Evolutionary conservation across 92 coral and sea anemone genomes (phyloP), one percentile per base, ranked within the genome.

Genomic region (Palythoa grandiflora): DNA sequence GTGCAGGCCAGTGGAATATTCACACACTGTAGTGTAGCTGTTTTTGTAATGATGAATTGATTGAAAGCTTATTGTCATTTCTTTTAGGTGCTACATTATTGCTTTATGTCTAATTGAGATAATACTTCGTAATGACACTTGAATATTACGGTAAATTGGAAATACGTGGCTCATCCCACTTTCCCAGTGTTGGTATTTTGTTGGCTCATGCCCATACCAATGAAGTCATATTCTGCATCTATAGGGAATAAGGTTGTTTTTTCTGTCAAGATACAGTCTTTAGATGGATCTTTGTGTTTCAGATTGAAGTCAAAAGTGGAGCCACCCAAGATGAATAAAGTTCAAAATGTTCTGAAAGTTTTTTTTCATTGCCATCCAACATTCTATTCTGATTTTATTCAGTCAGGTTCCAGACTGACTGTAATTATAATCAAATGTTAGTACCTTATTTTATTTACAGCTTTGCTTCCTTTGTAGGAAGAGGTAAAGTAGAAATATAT

Each of bases 141-240:
- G 61, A 55, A 55, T 15, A 9, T 55, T 55, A 12, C 9, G 12
- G 12, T 55, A 11, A 55, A 55, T 55, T 55, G 61, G 61, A 55
- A 9, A 17, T 77, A 87, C 84, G 78, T 77, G 89, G 89, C 1
- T 77, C 73, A 87, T 87, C 89, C 89, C 89, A 87, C 48, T 76
- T 76, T 60, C 85, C 76, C 36, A 87, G 38, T 16, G 89, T 15
- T 77, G 9, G 61, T 84, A 87, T 5, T 87, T 87, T 72, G 84
- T 77, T 28, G 89, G 85, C 55, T 60, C 71, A 65, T 87, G 89
- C 89, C 89, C 89, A 87, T 77, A 5, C 89, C 89, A n/a, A 87
- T 40, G 51, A 87, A 87, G 38, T 87, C 76, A 60, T 87, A 77
- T 75, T 87, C 85, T 16, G 78, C 84, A 86, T 86, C 83, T 86